phyloP scores from a whole-genome alignment of 1,140 invertebrate species.

The Trachymyrmex septentrionalis region DNA sequence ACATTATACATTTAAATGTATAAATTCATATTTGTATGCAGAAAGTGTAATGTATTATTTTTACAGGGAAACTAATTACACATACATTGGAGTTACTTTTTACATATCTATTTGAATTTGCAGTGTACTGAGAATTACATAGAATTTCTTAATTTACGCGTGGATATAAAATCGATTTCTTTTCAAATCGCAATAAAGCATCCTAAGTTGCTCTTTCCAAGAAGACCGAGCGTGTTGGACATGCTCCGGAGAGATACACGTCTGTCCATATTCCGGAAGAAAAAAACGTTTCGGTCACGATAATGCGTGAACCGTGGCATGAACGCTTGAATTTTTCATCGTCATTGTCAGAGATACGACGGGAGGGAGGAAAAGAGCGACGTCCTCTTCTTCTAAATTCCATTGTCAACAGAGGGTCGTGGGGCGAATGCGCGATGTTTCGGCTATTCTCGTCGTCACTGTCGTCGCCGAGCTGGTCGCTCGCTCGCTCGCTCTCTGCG shows the following conservation, averaged over 20 bases:
- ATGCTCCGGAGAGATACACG: neutral
- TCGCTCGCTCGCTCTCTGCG: neutral
- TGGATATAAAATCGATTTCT: neutral
- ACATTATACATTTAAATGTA: no score
- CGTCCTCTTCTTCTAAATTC: conserved; percentile 41
- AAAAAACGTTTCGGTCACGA: neutral
- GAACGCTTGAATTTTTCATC: conserved; percentile 49
- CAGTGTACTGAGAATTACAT: neutral
- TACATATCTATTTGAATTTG: no score
- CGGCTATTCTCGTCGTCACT: conserved; percentile 24
- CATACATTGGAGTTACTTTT: no score
- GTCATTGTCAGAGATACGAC: conserved; percentile 31
- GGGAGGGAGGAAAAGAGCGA: neutral
- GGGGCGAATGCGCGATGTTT: conserved; percentile 46
- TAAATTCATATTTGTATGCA: no score
- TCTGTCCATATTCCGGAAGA: neutral
- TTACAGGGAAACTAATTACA: no score
- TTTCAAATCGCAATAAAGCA: no score
- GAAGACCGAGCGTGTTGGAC: neutral
- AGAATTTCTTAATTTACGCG: neutral
- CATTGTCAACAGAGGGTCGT: conserved; percentile 64
- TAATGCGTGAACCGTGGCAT: neutral
- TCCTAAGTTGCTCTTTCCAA: neutral
- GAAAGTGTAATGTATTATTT: no score
- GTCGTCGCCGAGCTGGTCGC: neutral